Percentiles rank a stretch among this genome's conserved stretches.
Conservation (phyloP, 2,797 vertebrate species). For the Tarsius wallacei region DNA sequence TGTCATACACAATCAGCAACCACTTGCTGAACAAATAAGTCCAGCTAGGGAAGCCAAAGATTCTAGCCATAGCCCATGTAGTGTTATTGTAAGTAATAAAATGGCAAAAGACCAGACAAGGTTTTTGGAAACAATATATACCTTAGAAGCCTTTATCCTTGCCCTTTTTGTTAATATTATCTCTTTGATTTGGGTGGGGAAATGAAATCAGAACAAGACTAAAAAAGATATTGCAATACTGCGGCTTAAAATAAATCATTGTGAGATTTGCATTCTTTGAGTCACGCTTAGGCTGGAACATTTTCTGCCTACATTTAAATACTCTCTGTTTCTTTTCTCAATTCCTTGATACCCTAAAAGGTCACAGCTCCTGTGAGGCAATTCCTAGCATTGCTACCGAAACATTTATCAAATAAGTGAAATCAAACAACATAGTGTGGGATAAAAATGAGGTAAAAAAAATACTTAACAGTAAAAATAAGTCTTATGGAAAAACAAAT, state of each 20-base stretch:
- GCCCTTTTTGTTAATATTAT: not conserved
- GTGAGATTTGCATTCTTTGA: constrained; percentile 59
- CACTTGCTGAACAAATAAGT: not conserved
- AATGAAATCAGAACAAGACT: not conserved
- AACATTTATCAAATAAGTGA: constrained; percentile 40
- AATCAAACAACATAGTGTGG: not conserved
- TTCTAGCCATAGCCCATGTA: not conserved
- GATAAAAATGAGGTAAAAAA: not conserved
- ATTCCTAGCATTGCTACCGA: constrained; percentile 5
- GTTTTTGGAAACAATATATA: not conserved
- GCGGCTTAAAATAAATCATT: constrained; percentile 65
- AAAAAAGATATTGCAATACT: constrained; percentile 6
- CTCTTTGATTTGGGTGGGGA: not conserved
- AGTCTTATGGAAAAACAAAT: constrained; percentile 16
- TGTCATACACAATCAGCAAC: not conserved
- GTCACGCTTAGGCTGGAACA: constrained; percentile 36
- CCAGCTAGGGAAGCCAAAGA: not conserved
- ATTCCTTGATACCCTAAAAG: constrained; percentile 45
- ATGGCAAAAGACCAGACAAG: not conserved
- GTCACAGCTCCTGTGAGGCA: not conserved
- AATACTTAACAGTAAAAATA: not conserved
- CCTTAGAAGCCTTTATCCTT: not conserved
- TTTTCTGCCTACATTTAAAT: constrained; percentile 27
- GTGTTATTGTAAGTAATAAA: not conserved
- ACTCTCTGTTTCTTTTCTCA: constrained; percentile 4